Percentiles rank a stretch among this genome's conserved stretches.
phyloP scores from a whole-genome alignment of 2,113 vertebrate genomes.

The Mesitornis unicolor region DNA sequence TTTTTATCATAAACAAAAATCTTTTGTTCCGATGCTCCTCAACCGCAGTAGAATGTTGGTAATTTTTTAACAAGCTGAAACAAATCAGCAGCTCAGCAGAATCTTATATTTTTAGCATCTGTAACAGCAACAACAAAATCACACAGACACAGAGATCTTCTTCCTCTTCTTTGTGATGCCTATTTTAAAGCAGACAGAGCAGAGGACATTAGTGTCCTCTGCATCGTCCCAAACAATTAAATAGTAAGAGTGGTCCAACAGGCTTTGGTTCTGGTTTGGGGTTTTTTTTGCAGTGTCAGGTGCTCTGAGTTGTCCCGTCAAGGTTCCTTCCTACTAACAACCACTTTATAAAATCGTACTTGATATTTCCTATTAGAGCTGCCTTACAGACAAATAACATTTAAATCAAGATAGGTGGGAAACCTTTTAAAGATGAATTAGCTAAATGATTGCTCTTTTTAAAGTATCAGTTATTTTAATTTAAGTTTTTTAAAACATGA shows the following conservation, averaged over 20 bases:
- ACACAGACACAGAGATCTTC: not conserved
- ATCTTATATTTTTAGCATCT: not conserved
- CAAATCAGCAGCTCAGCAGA: not conserved
- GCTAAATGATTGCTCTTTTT: slow-evolving; percentile 17
- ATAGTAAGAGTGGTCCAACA: not conserved
- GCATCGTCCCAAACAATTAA: not conserved
- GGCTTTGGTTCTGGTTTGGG: not conserved
- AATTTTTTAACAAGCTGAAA: not conserved
- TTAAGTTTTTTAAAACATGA: slow-evolving; percentile 38
- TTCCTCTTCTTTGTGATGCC: not conserved
- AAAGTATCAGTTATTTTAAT: slow-evolving; percentile 49
- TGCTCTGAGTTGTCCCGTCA: not conserved
- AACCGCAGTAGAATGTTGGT: not conserved
- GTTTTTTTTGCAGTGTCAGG: not conserved
- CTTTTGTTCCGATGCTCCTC: not conserved
- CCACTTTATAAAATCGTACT: not conserved
- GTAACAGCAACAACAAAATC: not conserved
- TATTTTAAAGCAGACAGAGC: not conserved
- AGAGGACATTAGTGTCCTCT: not conserved
- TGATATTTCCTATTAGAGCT: not conserved
- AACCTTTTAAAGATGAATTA: slow-evolving; percentile 51
- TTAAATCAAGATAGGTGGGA: slow-evolving; percentile 20
- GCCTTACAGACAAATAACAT: slow-evolving; percentile 30
- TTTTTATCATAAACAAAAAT: not conserved
- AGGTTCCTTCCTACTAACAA: not conserved